Base-by-base conservation (phyloP, 2,797 vertebrate genomes). In the Nyctibius grandis region DNA sequence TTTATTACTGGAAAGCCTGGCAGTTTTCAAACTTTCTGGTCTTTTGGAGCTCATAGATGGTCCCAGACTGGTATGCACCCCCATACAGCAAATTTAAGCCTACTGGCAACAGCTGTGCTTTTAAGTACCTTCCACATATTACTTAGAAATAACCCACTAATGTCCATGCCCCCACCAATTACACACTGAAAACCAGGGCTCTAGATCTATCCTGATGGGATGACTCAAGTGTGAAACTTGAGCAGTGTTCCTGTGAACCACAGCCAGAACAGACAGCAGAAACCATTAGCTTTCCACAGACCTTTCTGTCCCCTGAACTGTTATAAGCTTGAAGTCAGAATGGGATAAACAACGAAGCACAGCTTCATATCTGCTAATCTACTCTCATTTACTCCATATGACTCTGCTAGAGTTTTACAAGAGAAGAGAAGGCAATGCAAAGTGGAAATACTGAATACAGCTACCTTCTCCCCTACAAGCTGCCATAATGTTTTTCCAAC, bases 1-100 rank as follows among this genome's bases (percentile, higher is more conserved):
- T 48, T 88, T 74, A 78, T 89, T 85, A 95, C 77, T 91, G 90
- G 75, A 94, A 96, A 95, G 48, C 78, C 70, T 56, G 70, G 65
- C 54, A 45, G 44, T 59, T 87, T 81, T 76, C 25, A 86, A 78
- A 47, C 70, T 65, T 86, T 64, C 56, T 54, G 42, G 36, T 2
- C 38, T 93, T 94, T 42, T 59, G 20, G 47, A 84, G 59, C 44
- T 57, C 14, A 5, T 5, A 36, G 38, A 82, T 47, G n/a, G 69
- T n/a, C 34, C 77, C 59, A n/a, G 48, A 59, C n/a, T 31, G 54
- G 63, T 42, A 65, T 9, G 63, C 28, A 51, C 4, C 19, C 34
- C 15, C 29, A 44, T 5, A 69, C 0, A 65, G 36, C 59, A 79
- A 76, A 84, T 47, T 31, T 31, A 59, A 69, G n/a, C 36, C 59